A percentile compares a stretch with the other conserved stretches of the same genome.
phyloP scores from a whole-genome alignment of 2,113 vertebrate genomes.

The Tragelaphus buxtoni region DNA sequence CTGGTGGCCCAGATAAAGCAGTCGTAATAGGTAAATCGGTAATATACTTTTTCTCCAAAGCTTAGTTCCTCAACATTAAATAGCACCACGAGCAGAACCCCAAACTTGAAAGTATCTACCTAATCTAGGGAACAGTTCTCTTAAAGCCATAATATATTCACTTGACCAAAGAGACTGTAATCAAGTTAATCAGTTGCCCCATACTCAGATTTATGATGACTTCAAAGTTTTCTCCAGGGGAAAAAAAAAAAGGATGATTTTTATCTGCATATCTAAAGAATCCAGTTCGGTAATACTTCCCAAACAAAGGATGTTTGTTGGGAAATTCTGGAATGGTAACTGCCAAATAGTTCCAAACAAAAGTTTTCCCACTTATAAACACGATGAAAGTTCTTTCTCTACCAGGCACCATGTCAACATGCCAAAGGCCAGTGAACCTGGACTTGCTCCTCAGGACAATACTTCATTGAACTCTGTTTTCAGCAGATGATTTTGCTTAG shows the following conservation, averaged over 20 bases:
- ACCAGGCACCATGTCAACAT: neutral
- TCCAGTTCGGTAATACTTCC: neutral
- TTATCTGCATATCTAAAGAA: neutral
- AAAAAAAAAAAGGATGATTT: neutral
- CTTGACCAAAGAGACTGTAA: neutral
- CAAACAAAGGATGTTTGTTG: neutral
- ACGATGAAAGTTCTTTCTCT: neutral
- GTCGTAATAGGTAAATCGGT: neutral
- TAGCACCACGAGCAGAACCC: neutral
- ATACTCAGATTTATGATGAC: neutral
- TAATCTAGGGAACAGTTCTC: neutral
- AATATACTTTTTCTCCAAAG: neutral
- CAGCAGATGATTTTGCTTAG: neutral
- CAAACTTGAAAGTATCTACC: neutral
- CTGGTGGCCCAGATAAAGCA: neutral
- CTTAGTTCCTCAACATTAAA: neutral
- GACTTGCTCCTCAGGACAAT: neutral
- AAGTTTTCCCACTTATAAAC: neutral
- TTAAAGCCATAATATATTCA: neutral
- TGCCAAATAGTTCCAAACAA: neutral
- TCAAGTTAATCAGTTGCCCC: neutral
- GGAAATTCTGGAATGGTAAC: neutral
- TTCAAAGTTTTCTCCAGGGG: neutral
- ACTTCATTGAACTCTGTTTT: neutral
- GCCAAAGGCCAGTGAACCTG: neutral